Evolutionary conservation across 2,113 vertebrate genomes (phyloP).

Genomic region (Myiozetetes cayanensis): DNA sequence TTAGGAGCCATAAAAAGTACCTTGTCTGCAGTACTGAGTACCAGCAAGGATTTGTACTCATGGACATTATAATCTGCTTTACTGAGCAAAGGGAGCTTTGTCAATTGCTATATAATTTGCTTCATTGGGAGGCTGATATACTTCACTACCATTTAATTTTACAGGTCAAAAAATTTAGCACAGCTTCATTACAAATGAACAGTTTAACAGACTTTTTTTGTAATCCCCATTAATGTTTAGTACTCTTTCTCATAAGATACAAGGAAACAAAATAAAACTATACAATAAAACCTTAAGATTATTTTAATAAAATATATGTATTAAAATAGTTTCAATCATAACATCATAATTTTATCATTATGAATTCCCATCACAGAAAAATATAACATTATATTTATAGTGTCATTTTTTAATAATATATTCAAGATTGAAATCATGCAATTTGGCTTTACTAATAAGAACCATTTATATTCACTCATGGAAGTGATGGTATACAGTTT

Average conservation of each 20-base stretch:
- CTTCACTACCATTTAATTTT: slow-evolving; percentile 43
- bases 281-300: not conserved
- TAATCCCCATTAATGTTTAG: not conserved
- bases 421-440: not conserved
- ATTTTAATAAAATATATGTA: not conserved
- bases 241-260: not conserved
- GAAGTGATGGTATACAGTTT: not conserved
- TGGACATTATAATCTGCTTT: slow-evolving; percentile 49
- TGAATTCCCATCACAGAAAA: not conserved
- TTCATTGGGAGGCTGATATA: slow-evolving; percentile 26
- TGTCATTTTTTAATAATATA: not conserved
- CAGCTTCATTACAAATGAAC: not conserved
- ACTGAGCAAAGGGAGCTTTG: slow-evolving; percentile 18
- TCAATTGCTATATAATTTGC: slow-evolving; percentile 57
- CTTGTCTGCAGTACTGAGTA: not conserved
- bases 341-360: not conserved
- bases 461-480: not conserved
- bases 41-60: not conserved
- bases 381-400: not conserved
- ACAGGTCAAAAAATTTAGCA: slow-evolving; percentile 1
- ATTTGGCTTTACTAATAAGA: not conserved
- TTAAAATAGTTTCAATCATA: not conserved
- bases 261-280: not conserved
- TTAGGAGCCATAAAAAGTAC: not conserved
- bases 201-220: not conserved